These are phyloP conservation scores for Ptilonorhynchus violaceus DNA, from an alignment of 2,113 vertebrate genomes.

Conservation along the genomic window DNA sequence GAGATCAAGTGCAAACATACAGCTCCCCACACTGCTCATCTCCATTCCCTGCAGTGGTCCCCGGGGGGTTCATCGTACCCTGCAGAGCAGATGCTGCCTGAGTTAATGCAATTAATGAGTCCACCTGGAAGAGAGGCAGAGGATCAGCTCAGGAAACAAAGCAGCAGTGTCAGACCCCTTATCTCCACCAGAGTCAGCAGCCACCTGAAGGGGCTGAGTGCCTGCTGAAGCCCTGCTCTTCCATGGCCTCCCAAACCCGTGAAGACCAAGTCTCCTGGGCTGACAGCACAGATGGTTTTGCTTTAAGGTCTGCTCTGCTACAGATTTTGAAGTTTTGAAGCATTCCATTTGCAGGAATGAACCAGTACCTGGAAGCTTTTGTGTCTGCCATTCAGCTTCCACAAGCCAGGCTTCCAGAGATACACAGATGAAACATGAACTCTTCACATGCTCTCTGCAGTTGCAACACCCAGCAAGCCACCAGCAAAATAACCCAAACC, in stretches of 20 bases:
- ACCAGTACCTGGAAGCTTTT: not conserved
- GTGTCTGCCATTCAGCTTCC: not conserved
- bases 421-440: fast-evolving
- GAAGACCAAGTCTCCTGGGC: not conserved
- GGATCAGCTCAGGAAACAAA: not conserved
- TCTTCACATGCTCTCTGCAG: not conserved
- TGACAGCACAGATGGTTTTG: not conserved
- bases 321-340: not conserved
- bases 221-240: not conserved
- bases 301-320: not conserved
- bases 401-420: not conserved
- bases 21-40: not conserved
- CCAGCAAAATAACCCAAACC: not conserved
- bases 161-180: not conserved
- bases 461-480: not conserved
- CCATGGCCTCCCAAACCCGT: not conserved
- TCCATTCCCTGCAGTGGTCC: not conserved
- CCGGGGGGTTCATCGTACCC: not conserved
- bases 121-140: not conserved
- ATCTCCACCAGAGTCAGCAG: not conserved
- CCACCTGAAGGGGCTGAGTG: fast-evolving
- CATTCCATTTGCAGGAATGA: not conserved
- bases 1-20: not conserved
- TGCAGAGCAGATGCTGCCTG: not conserved
- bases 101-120: conserved; percentile 37